Evolutionary conservation across 2,888 invertebrate species (phyloP), one percentile per base, ranked within the genome.

Genomic region (Sympetrum striolatum): DNA sequence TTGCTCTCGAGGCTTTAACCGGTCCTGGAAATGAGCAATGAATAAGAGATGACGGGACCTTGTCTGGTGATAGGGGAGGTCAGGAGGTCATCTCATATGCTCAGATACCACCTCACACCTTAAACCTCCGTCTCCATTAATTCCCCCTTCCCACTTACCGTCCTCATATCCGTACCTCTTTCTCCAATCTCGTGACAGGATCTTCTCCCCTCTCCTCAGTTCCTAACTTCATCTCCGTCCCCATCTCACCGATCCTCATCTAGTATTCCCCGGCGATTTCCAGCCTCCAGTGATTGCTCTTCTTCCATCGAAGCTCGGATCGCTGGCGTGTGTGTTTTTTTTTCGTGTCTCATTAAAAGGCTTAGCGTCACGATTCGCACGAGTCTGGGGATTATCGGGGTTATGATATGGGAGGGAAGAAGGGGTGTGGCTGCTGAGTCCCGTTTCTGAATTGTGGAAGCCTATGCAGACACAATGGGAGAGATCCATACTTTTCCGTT

Each of bases 1-100:
- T 44, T 44, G 25, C 22, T 6, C 18, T 15, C 25, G 22, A 18
- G 53, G 58, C 86, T 60, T 64, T 60, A 39, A 86, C 86, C 86
- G 86, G 86, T 86, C 86, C 64, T 86, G 86, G 37, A 86, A 86
- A 86, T 86, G 86, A 86, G 86, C 86, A 60, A 86, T 86, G 86
- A 86, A 86, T 86, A 86, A 86, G 64, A 86, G 60, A 86, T 86
- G 86, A 37, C 86, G 60, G 86, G 86, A n/a, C 64, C 86, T 86
- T 86, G 86, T 86, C 86, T 86, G 86, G 58, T 60, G 48, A 82
- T 31, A 18, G 64, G 86, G 35, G 86, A n/a, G 86, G 58, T 86
- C 86, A 86, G 60, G 86, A 86, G 86, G 86, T 86, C 86, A 86
- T 60, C 60, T 37, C 6, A 15, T 35, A 22, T 35, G 22, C 35